Evolutionary conservation across 2,113 vertebrate genomes (phyloP), one percentile per base, ranked within the genome.

Genomic region (Dicaeum eximium): DNA sequence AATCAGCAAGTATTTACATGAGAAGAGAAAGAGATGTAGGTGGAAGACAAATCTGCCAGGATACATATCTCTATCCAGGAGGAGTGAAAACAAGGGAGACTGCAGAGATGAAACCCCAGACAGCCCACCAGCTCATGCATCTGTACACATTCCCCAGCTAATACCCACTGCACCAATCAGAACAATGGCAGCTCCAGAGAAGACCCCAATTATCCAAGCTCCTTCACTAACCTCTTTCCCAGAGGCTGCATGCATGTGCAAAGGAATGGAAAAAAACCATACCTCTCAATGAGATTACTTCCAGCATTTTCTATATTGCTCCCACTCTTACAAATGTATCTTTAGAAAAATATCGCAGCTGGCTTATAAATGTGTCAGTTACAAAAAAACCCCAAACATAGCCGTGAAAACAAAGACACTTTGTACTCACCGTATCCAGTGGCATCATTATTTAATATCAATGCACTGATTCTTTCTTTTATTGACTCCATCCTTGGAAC

Each of bases 371-470:
- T 58, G 48, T 92, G 53, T 80, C 80, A 78, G 70, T 62, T 9
- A 7, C n/a, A 54, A 42, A 70, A 30, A 71, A 28, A 15, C 15
- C 15, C 15, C 15, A 44, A 75, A 27, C 19, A 81, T 8, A 95
- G 48, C 81, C 45, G 54, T 90, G 79, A 92, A 96, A 86, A 96
- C 75, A 95, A 96, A 94, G 89, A 66, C 57, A 70, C 79, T 83
- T 71, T 95, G 81, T 93, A 42, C 56, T 92, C 70, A 83, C 58
- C 44, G 60, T 60, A 88, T 93, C 92, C 81, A 94, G 66, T 88
- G 71, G 90, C 69, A 93, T 75, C 90, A 94, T 92, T 87, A 95
- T 93, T 95, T 93, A 92, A 70, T 88, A 96, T 87, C 89, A 95
- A 92, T 87, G 88, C 73, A 80, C 61, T 60, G 48, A 57, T 82